Base-by-base conservation (phyloP, 35 echinoderm and acorn worm genomes). In the Ptychodera flava region DNA sequence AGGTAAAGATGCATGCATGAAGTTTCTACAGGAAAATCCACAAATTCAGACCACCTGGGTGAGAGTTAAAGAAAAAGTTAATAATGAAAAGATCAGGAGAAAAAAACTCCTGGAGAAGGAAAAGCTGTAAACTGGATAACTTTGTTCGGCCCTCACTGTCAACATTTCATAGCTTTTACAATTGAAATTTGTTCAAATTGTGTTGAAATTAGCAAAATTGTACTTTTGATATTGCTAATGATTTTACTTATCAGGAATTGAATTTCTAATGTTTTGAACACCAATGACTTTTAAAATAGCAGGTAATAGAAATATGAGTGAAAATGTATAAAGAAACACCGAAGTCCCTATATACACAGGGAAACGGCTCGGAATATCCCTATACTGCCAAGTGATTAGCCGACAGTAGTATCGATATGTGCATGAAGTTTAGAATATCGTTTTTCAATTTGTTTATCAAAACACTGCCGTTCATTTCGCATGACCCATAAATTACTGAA, bases 61-160 rank as follows among this genome's bases (percentile, higher is more conserved):
- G 45, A 64, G 45, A 64, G 45, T 64, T 12, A 64, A 64, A 64
- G 45, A 64, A 64, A 64, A 64, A 64, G 45, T 64, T 64, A 64
- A 64, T 64, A 64, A 64, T 64, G 45, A 64, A 22, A 64, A 64
- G 45, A 64, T 64, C 45, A 64, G 45, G 45, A 64, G 45, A 64
- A 64, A 64, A 64, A 64, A 64, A 64, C 45, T 64, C 22, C 45
- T 64, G 45, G 45, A 64, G 45, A 64, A 64, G 45, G 45, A 64
- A 64, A 64, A 64, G 45, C 45, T 64, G 45, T 64, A 64, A 64
- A 64, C 45, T 64, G 45, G 45, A 64, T 64, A 64, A 64, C 45
- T 64, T 64, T 64, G 45, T 22, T 64, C 45, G 45, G 45, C 45
- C 45, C 45, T 64, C 45, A n/a, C n/a, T n/a, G n/a, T n/a, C n/a